phyloP scores from a whole-genome alignment of 2,113 vertebrate species.

The Baryphthengus martii region DNA sequence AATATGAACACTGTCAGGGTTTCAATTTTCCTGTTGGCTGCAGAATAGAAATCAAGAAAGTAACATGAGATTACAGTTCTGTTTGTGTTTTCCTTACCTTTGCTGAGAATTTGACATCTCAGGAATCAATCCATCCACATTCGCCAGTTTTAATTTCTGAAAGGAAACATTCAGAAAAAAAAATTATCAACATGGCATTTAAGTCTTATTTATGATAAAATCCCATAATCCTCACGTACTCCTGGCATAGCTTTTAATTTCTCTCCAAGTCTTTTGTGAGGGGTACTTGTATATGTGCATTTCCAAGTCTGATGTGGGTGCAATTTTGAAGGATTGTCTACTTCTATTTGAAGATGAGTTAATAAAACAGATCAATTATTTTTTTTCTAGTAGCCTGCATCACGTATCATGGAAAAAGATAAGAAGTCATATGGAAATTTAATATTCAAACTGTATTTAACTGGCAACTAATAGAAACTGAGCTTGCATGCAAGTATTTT shows the following conservation, averaged over 20 bases:
- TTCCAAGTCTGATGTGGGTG: background rate
- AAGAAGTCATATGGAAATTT: background rate
- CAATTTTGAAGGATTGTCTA: background rate
- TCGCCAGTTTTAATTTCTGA: background rate
- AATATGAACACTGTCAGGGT: background rate
- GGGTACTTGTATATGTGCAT: fast-evolving
- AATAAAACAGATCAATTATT: background rate
- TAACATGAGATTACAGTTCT: background rate
- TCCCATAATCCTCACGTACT: fast-evolving
- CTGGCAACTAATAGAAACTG: background rate
- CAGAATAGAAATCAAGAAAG: background rate
- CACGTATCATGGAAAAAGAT: background rate
- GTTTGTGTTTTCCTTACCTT: background rate
- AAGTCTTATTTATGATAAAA: background rate
- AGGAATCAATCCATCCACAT: fast-evolving
- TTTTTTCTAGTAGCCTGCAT: background rate
- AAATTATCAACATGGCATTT: background rate
- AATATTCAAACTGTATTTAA: background rate
- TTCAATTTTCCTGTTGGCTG: background rate
- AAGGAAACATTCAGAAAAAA: background rate
- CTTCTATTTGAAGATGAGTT: background rate
- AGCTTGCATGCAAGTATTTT: background rate
- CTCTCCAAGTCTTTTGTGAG: background rate
- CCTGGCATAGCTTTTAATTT: background rate
- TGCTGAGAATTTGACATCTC: background rate